A percentile compares a stretch with the other conserved stretches of the same genome.
These are phyloP conservation scores for Lepus oiostolus DNA, from an alignment of 2,797 vertebrate species.

Conservation along the genomic window DNA sequence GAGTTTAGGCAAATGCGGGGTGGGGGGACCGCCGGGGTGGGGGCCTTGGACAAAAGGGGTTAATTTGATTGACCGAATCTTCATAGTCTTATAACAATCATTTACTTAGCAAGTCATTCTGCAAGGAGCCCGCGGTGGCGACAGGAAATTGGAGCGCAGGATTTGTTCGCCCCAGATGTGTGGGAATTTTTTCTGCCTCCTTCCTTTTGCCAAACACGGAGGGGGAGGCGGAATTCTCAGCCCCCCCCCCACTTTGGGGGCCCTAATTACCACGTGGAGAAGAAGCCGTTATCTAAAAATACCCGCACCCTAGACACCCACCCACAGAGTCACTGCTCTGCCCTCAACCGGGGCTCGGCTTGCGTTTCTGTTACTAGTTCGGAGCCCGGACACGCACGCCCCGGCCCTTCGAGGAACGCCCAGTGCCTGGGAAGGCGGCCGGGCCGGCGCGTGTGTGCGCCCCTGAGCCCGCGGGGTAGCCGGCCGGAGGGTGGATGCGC, in stretches of 20 bases:
- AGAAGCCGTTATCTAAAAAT: constrained; percentile 83
- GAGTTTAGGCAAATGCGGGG: constrained; percentile 90
- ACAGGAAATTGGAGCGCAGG: constrained; percentile 88
- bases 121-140: constrained; percentile 87
- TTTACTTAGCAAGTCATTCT: constrained; percentile 90
- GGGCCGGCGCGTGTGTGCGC: too few species aligned
- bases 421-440: not conserved
- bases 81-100: constrained; percentile 90
- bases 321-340: constrained; percentile 64
- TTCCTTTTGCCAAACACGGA: constrained; percentile 73
- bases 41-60: constrained; percentile 89
- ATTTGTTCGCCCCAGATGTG: constrained; percentile 89
- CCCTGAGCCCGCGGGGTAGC: too few species aligned
- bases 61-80: constrained; percentile 92
- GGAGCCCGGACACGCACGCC: too few species aligned
- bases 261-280: constrained; percentile 86
- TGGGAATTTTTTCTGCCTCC: constrained; percentile 88
- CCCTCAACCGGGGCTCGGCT: not conserved
- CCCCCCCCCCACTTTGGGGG: constrained; percentile 12
- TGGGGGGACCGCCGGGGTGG: constrained; percentile 83
- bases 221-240: not conserved
- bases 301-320: constrained; percentile 72
- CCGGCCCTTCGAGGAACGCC: not conserved
- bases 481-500: too few species aligned
- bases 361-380: constrained; percentile 68